These are phyloP conservation scores for Acrobasis repandana DNA, from an alignment of 2,888 invertebrate species.

Conservation along the genomic window DNA sequence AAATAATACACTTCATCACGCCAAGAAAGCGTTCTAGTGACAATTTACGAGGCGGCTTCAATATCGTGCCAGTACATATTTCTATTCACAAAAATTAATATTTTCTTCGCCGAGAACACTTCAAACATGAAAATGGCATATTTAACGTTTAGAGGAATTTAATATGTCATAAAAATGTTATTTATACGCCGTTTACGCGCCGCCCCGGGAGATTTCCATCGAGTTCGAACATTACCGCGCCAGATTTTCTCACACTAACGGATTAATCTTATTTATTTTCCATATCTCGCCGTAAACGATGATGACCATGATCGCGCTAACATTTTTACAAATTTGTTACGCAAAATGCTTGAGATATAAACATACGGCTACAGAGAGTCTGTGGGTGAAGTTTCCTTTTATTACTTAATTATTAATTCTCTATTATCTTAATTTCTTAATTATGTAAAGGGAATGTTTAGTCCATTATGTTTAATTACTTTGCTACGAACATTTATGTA, in stretches of 20 bases:
- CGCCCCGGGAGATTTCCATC: slow-evolving; percentile 55
- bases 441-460: too few relatives aligned
- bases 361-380: not conserved
- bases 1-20: not conserved
- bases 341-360: not conserved
- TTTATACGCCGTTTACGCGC: slow-evolving; percentile 68
- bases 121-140: slow-evolving; percentile 68
- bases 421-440: too few relatives aligned
- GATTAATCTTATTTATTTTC: slow-evolving; percentile 48
- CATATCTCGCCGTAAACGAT: slow-evolving; percentile 11
- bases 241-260: slow-evolving; percentile 36
- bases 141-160: slow-evolving; percentile 74
- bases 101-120: slow-evolving; percentile 49
- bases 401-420: too few relatives aligned
- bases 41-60: slow-evolving; percentile 15
- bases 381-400: too few relatives aligned
- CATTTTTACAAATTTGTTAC: slow-evolving; percentile 8
- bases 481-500: too few relatives aligned
- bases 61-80: slow-evolving; percentile 21
- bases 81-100: slow-evolving; percentile 23
- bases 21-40: not conserved
- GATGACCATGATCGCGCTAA: slow-evolving; percentile 2
- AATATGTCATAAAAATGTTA: slow-evolving; percentile 76
- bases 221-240: slow-evolving; percentile 30
- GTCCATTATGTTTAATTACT: too few relatives aligned